Percentiles rank a stretch among this genome's conserved stretches.
These are phyloP conservation scores for Conops quadrifasciatus DNA, from an alignment of 2,888 invertebrate genomes.

Conservation along the genomic window DNA sequence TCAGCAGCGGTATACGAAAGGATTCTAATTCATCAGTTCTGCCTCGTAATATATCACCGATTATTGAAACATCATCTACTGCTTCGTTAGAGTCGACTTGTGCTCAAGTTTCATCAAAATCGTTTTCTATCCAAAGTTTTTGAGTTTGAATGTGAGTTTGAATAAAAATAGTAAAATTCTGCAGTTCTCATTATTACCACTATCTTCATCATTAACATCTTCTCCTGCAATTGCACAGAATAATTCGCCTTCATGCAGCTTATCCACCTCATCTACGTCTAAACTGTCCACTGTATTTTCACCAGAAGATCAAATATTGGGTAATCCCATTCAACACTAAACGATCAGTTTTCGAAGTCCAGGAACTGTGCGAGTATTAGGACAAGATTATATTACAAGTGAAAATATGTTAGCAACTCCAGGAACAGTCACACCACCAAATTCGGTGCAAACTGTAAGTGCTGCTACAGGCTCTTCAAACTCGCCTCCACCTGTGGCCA, in stretches of 20 bases:
- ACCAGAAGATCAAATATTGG: not conserved
- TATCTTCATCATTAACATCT: slow-evolving; percentile 7
- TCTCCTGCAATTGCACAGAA: not conserved
- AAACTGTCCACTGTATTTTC: slow-evolving; percentile 11
- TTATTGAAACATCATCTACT: slow-evolving; percentile 26
- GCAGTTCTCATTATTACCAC: slow-evolving; percentile 14
- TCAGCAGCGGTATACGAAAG: slow-evolving; percentile 17
- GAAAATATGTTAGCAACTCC: slow-evolving; percentile 27
- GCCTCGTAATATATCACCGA: slow-evolving; percentile 25
- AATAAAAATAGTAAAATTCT: slow-evolving; percentile 16
- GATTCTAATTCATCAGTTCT: slow-evolving; percentile 20
- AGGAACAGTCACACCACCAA: slow-evolving; percentile 18
- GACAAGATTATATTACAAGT: not conserved
- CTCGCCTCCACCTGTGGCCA: slow-evolving; percentile 7
- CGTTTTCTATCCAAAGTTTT: slow-evolving; percentile 23
- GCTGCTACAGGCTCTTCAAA: slow-evolving; percentile 21
- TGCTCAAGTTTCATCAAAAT: slow-evolving; percentile 28
- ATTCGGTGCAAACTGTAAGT: not conserved
- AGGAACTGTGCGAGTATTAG: not conserved
- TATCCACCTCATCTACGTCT: not conserved
- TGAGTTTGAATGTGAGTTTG: too few species aligned
- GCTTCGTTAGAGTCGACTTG: slow-evolving; percentile 25
- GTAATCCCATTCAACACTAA: slow-evolving; percentile 5
- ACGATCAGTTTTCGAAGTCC: not conserved
- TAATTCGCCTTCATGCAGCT: not conserved